Base-by-base conservation (phyloP, 2,113 vertebrate species). In the Fulmarus glacialis region DNA sequence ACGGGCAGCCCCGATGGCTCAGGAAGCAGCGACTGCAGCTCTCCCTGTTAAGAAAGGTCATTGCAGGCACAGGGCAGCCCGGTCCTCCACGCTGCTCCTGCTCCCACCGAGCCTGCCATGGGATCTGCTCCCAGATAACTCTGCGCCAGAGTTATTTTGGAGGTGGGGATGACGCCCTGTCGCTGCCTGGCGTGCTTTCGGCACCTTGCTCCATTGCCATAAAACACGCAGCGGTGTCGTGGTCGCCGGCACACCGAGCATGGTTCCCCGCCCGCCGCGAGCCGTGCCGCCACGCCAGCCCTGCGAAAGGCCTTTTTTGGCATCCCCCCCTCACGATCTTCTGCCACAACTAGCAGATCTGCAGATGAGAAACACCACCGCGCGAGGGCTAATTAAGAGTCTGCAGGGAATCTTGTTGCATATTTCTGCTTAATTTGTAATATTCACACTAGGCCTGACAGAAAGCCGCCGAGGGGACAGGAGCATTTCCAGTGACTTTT, bases 181-280 rank as follows among this genome's bases (percentile, higher is more conserved):
- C 0, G 0, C 55, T 48, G 34, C 23, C 23, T 8, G 4, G 9
- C 6, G 0, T 4, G 1, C 40, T 42, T 50, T 32, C 0, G 1
- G 34, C 40, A 32, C 34, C 55, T 64, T 45, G 10, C 50, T 81
- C 64, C 2, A 0, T 15, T 78, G 23, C 26, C 29, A 15, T 22
- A n/a, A 47, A 60, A 12, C 38, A 17, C 0, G 0, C 1, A 1
- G 68, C 0, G 0, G 10, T 52, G 58, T 27, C 1, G 0, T 4
- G 17, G 48, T 9, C 6, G 2, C 40, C 0, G 0, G 53, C n/a
- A 59, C 53, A 16, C 29, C 0, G 0, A 52, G 4, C 43, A 7
- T 0, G 1, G 45, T 47, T 14, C 43, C 32, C 17, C 0, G 1
- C 0, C 15, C 5, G 5, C n/a, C 6, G 0, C 3, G 2, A 29